Evolutionary conservation across 2,888 invertebrate genomes (phyloP).

Genomic region (Craniophora ligustri): DNA sequence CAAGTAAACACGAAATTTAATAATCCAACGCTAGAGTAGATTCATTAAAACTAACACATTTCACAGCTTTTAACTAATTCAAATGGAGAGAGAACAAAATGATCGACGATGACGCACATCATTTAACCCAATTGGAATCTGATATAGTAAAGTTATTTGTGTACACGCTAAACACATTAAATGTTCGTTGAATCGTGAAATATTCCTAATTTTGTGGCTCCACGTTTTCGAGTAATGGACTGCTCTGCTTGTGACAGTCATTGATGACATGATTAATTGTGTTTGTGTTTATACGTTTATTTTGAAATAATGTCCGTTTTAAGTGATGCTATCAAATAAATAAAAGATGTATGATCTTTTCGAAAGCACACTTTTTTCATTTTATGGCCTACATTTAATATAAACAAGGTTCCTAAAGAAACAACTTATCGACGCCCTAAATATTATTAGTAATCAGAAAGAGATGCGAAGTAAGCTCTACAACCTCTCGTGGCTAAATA

Average conservation of each 20-base stretch:
- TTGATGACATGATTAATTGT: constrained; percentile 41
- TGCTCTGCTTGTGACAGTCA: constrained; percentile 35
- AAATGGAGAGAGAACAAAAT: constrained; percentile 38
- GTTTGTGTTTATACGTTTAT: constrained; percentile 22
- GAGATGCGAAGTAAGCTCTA: too few species aligned
- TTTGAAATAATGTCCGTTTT: too few species aligned
- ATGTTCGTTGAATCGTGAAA: constrained; percentile 47
- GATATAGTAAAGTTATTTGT: constrained; percentile 56
- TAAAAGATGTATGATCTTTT: too few species aligned
- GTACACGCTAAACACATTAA: constrained; percentile 51
- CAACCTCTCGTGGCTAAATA: too few species aligned
- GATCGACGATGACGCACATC: constrained; percentile 56
- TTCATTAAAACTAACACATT: constrained; percentile 23
- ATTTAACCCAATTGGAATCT: constrained; percentile 52
- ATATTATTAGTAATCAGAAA: too few species aligned
- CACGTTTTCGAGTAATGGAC: constrained; percentile 38
- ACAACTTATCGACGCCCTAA: too few species aligned
- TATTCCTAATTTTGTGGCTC: constrained; percentile 43
- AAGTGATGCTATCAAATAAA: too few species aligned
- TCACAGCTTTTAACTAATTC: constrained; percentile 17
- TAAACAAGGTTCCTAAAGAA: too few species aligned
- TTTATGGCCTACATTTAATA: too few species aligned
- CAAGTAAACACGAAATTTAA: constrained; percentile 35
- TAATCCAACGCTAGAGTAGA: constrained; percentile 11
- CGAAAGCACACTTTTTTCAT: too few species aligned